Evolutionary conservation across 2,888 invertebrate genomes (phyloP).

Genomic region (Lordiphosa fenestrarum): DNA sequence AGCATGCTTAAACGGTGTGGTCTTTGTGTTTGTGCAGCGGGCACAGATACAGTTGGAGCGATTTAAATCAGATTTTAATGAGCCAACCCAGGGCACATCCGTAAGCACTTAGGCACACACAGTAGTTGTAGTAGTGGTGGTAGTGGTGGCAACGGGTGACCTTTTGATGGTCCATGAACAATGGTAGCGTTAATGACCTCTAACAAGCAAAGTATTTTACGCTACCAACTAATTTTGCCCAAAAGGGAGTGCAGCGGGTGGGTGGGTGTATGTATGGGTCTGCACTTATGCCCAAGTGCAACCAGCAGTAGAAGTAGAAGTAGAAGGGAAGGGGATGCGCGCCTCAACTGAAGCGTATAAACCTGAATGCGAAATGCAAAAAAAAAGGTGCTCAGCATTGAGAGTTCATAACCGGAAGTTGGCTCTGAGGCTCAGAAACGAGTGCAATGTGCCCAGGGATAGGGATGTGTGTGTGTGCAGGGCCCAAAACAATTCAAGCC

Average conservation of each 20-base stretch:
- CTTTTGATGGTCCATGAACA: slow-evolving; percentile 54
- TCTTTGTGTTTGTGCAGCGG: slow-evolving; percentile 56
- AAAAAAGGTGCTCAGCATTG: slow-evolving; percentile 44
- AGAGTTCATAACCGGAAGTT: slow-evolving; percentile 70
- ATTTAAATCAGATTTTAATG: slow-evolving; percentile 57
- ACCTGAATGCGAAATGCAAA: slow-evolving; percentile 36
- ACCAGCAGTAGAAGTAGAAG: slow-evolving; percentile 5
- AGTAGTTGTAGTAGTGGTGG: slow-evolving; percentile 24
- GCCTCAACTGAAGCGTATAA: slow-evolving; percentile 65
- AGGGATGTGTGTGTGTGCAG: slow-evolving; percentile 12
- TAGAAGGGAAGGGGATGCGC: slow-evolving; percentile 3
- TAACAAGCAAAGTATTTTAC: slow-evolving; percentile 72
- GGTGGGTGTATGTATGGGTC: slow-evolving; percentile 6
- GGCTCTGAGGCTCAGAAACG: slow-evolving; percentile 25
- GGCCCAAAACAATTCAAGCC: slow-evolving; percentile 58
- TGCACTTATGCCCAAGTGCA: slow-evolving; percentile 32
- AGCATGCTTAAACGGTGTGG: slow-evolving; percentile 36
- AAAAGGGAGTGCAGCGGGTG: slow-evolving; percentile 12
- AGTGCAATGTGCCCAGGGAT: slow-evolving; percentile 56
- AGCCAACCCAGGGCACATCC: slow-evolving; percentile 45
- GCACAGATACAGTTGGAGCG: slow-evolving; percentile 13
- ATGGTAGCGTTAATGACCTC: slow-evolving; percentile 75
- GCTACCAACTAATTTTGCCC: slow-evolving; percentile 45
- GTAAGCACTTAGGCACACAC: slow-evolving; percentile 33
- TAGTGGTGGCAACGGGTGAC: slow-evolving; percentile 45